These are phyloP conservation scores for Fissipunctia ypsillon DNA, from an alignment of 2,888 invertebrate species.

Conservation along the genomic window DNA sequence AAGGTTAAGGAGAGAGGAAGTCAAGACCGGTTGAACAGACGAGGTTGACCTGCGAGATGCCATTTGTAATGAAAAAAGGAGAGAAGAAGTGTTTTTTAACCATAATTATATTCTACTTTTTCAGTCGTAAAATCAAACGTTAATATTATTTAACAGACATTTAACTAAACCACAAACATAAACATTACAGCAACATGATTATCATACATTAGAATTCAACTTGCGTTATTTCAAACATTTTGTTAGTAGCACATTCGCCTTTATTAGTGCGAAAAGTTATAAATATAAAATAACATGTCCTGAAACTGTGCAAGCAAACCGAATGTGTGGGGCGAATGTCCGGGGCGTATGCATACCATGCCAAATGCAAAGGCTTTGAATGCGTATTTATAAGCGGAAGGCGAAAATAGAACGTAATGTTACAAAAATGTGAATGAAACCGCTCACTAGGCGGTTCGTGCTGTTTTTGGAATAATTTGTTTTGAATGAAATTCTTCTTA, in stretches of 20 bases:
- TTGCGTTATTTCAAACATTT: conserved; percentile 39
- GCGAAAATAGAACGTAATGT: conserved; percentile 79
- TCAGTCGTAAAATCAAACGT: neutral
- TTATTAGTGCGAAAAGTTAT: conserved; percentile 49
- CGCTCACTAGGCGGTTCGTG: conserved; percentile 50
- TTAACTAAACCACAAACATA: neutral
- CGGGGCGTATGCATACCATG: conserved; percentile 65
- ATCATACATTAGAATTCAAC: conserved; percentile 22
- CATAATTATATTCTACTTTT: too few species aligned
- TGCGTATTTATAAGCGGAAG: conserved; percentile 74
- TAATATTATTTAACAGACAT: neutral
- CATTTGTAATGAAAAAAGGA: too few species aligned
- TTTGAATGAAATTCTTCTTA: neutral
- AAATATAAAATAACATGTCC: conserved; percentile 38
- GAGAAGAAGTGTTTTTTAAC: too few species aligned
- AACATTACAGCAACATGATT: conserved; percentile 2
- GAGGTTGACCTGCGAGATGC: too few species aligned
- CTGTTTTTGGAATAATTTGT: conserved; percentile 10
- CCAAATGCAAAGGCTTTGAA: conserved; percentile 75
- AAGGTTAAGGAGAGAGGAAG: too few species aligned
- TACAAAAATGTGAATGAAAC: conserved; percentile 77
- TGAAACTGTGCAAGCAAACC: conserved; percentile 28
- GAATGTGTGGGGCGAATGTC: conserved; percentile 30
- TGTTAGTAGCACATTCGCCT: conserved; percentile 27
- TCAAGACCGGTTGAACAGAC: too few species aligned